Evolutionary conservation across 2,113 vertebrate species (phyloP).

Genomic region (Petromus typicus): DNA sequence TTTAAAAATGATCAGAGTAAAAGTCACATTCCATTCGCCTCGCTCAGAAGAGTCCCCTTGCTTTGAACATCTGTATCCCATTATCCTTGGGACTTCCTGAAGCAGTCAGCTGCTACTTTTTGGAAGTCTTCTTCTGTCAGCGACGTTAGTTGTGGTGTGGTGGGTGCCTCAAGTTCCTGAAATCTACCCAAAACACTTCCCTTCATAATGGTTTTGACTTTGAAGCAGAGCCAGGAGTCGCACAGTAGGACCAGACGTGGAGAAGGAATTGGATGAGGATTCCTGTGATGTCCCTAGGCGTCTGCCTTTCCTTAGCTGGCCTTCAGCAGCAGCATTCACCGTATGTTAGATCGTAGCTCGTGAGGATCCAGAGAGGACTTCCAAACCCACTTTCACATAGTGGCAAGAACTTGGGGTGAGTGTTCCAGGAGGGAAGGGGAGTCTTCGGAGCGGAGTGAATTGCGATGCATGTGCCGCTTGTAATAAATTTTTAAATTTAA

Average conservation of each 20-base stretch:
- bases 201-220: too few species aligned
- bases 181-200: too few species aligned
- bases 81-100: too few species aligned
- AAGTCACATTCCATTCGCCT: too few species aligned
- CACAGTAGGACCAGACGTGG: neutral
- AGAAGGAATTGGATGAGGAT: neutral
- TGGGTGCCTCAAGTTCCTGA: too few species aligned
- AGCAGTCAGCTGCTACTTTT: too few species aligned
- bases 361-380: neutral
- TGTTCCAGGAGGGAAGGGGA: neutral
- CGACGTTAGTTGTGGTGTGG: too few species aligned
- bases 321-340: neutral
- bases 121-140: too few species aligned
- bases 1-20: too few species aligned
- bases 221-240: neutral
- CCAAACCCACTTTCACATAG: neutral
- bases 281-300: neutral
- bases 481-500: neutral
- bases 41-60: too few species aligned
- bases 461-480: neutral
- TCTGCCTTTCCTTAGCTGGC: neutral
- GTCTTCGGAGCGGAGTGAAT: neutral
- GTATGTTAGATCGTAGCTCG: neutral
- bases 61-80: too few species aligned
- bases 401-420: neutral